These are phyloP conservation scores for Therioaphis trifolii DNA, from an alignment of 2,888 invertebrate species.

Conservation along the genomic window DNA sequence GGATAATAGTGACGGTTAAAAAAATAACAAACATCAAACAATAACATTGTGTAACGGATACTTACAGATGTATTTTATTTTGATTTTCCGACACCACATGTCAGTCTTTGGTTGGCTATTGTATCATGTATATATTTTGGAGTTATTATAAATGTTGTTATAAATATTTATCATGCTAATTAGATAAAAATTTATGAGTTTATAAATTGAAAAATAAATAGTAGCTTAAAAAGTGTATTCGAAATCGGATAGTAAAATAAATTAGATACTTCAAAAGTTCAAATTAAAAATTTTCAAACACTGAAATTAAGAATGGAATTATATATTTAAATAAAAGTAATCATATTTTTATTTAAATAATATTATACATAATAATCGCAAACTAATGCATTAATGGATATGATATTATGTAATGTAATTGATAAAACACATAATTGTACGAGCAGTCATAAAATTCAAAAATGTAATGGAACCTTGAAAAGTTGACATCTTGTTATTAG, in stretches of 20 bases:
- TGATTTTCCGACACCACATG: background rate
- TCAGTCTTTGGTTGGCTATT: constrained; percentile 23
- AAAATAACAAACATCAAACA: constrained; percentile 16
- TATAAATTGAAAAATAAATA: constrained; percentile 18
- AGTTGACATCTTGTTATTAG: background rate
- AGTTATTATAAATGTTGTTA: constrained; percentile 6
- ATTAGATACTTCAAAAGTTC: background rate
- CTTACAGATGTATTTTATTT: constrained; percentile 30
- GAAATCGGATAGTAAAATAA: constrained; percentile 6
- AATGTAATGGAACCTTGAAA: background rate
- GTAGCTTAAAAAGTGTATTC: background rate
- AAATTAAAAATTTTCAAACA: constrained; percentile 6
- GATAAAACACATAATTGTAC: too few relatives aligned
- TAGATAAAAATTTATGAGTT: constrained; percentile 16
- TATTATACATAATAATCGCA: background rate
- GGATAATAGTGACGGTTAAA: constrained; percentile 13
- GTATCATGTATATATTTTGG: constrained; percentile 15
- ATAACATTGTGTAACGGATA: constrained; percentile 17
- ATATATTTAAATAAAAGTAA: background rate
- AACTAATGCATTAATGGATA: too few relatives aligned
- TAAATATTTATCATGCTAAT: constrained; percentile 33
- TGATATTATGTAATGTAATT: too few relatives aligned
- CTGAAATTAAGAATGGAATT: background rate
- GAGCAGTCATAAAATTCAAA: background rate
- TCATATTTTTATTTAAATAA: background rate